Base-by-base conservation (phyloP, 2,113 vertebrate genomes). In the Equus quagga region DNA sequence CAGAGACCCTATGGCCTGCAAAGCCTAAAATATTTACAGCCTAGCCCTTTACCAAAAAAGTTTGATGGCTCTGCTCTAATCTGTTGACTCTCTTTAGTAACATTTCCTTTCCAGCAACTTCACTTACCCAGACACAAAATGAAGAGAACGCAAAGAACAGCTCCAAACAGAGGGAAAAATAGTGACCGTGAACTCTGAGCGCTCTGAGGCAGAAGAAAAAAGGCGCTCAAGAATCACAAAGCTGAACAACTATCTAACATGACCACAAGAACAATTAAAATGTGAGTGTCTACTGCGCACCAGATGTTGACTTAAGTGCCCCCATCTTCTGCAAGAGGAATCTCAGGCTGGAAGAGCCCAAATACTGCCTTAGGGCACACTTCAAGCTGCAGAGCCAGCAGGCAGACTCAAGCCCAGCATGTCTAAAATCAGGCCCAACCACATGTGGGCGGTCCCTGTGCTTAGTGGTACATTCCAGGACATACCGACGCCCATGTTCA, bases 71-170 rank as follows among this genome's bases (percentile, higher is more conserved):
- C 49, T 54, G 58, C 49, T 67, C 72, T 51, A 11, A 80, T 72
- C 18, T 67, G 3, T 11, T 54, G 15, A 54, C 56, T 78, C 60
- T 94, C 65, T 58, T 46, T 31, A 23, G n/a, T 54, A 76, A 69
- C 11, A 54, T 70, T 81, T 92, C 67, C 65, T 41, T 76, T 64
- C 85, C 67, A 82, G 64, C 51, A 90, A 72, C 89, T 76, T 86
- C n/a, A 28, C 12, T 76, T 44, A 33, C 67, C 67, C 26, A 81
- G 54, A n/a, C 93, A 76, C 73, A 87, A 95, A 92, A 69, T 33
- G 80, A 87, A 90, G 85, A 89, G 69, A 73, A 93, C 31, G 62
- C 72, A 96, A 92, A 81, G 64, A 91, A 89, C 26, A 88, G 78
- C 13, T 80, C 18, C 60, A 83, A 72, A 73, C 23, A 64, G 65